Evolutionary conservation across 2,888 invertebrate species (phyloP), one percentile per base, ranked within the genome.

Genomic region (Emmelina monodactyla): DNA sequence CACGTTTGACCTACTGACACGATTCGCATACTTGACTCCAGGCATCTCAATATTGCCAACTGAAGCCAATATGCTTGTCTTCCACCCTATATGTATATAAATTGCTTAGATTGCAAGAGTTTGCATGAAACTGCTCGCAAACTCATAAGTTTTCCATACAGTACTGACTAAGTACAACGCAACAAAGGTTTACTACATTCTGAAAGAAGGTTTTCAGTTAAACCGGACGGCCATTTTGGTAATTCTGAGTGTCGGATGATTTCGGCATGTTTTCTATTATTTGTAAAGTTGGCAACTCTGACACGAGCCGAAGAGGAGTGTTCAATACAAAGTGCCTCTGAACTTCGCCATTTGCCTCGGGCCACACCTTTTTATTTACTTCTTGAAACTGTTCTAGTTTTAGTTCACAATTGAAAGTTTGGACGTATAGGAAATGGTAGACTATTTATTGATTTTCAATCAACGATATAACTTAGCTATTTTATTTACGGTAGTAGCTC

Each of bases 231-330:
- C 9, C 19, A 5, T 19, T 5, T 6, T 19, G 19, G 19, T 19
- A 6, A 5, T 19, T 19, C 5, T 19, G 19, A 19, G 19, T n/a
- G n/a, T n/a, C n/a, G n/a, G n/a, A n/a, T n/a, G 47, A 51, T 53
- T 47, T 43, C 35, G 46, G 43, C 38, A 46, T 43, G 44, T 47
- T 43, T 48, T 55, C 51, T 51, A 51, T 53, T 50, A 48, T 52
- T 50, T 43, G 43, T 30, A 32, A 43, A 47, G 43, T 45, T 46
- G 30, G 28, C 25, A 37, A 43, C 41, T 32, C 16, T 22, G 35
- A 37, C 30, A 34, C 14, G 29, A 29, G 11, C 13, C 29, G 29
- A 31, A 34, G 44, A 46, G 49, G 41, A 42, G 43, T 40, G 44
- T 46, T 45, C 45, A 39, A 47, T 51, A 45, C 47, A 40, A 45